Evolutionary conservation across 2,888 invertebrate genomes (phyloP).

Genomic region (Aleiodes testaceus): DNA sequence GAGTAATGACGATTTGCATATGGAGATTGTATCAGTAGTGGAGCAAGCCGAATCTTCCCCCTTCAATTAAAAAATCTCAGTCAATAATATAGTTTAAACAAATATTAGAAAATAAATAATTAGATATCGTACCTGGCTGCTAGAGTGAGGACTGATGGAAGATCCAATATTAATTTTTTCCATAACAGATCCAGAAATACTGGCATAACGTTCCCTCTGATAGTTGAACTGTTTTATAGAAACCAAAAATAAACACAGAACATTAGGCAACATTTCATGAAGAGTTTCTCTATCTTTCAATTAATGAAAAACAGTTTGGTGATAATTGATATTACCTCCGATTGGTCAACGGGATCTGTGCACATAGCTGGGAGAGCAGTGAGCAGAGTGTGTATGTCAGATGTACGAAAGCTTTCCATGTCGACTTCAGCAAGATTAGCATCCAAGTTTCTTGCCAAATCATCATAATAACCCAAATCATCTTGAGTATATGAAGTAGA

Average conservation of each 20-base stretch:
- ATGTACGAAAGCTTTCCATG: conserved; percentile 94
- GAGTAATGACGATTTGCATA: conserved; percentile 92
- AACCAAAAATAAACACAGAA: conserved; percentile 14
- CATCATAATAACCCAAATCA: conserved; percentile 83
- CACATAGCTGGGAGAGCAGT: conserved; percentile 83
- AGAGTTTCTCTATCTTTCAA: neutral
- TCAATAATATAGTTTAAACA: no score
- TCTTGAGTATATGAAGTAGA: conserved; percentile 86
- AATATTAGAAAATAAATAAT: neutral
- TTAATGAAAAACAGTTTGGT: neutral
- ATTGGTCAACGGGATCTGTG: conserved; percentile 70
- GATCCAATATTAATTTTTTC: conserved; percentile 86
- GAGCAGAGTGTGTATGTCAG: conserved; percentile 91
- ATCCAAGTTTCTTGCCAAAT: conserved; percentile 90
- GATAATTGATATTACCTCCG: conserved; percentile 61
- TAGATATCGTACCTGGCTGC: conserved; percentile 78
- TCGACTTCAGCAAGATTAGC: conserved; percentile 95
- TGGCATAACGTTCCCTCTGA: conserved; percentile 88
- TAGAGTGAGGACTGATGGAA: conserved; percentile 84
- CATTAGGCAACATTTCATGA: neutral
- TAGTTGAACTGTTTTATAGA: conserved; percentile 79
- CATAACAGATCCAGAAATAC: conserved; percentile 87
- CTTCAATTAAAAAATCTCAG: conserved; percentile 66
- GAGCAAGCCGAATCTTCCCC: conserved; percentile 85
- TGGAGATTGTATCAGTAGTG: conserved; percentile 85